Conservation (phyloP, 2,888 invertebrate species). For the Caenorhabditis sulstoni region DNA sequence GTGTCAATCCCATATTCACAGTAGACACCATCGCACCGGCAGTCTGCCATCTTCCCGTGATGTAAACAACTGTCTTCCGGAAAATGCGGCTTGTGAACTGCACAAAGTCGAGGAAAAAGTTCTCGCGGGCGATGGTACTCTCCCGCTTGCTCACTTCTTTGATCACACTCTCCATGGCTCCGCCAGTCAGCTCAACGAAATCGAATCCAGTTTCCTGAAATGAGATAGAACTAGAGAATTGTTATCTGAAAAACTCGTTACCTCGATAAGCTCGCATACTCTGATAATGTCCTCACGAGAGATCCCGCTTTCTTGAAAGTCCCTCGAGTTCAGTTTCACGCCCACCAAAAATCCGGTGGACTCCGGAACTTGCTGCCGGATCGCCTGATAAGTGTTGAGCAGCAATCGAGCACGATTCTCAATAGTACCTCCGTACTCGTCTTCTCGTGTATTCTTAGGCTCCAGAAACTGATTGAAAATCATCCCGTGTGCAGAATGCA, state of each 20-base stretch:
- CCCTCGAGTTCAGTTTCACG: constrained; percentile 73
- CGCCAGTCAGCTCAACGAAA: constrained; percentile 76
- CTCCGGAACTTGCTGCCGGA: constrained; percentile 53
- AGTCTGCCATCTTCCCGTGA: constrained; percentile 73
- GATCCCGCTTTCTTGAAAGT: constrained; percentile 73
- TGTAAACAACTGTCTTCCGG: constrained; percentile 57
- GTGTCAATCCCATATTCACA: constrained; percentile 60
- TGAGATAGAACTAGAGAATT: neutral
- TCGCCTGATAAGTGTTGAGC: constrained; percentile 66
- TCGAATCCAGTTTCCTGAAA: constrained; percentile 69
- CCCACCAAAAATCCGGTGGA: constrained; percentile 70
- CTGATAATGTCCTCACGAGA: constrained; percentile 56
- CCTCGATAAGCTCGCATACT: constrained; percentile 49
- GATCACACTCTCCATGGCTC: constrained; percentile 66
- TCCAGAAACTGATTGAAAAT: constrained; percentile 72
- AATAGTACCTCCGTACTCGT: constrained; percentile 70
- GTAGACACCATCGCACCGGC: constrained; percentile 67
- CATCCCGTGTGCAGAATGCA: constrained; percentile 75
- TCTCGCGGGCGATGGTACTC: constrained; percentile 69
- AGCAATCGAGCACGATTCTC: constrained; percentile 71
- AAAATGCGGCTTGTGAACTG: constrained; percentile 46
- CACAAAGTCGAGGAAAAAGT: constrained; percentile 72
- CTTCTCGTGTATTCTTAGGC: constrained; percentile 67
- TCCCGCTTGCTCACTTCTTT: constrained; percentile 57
- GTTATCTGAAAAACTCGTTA: neutral